Base-by-base conservation (phyloP, 2,113 vertebrate species). In the Seriola dumerili region DNA sequence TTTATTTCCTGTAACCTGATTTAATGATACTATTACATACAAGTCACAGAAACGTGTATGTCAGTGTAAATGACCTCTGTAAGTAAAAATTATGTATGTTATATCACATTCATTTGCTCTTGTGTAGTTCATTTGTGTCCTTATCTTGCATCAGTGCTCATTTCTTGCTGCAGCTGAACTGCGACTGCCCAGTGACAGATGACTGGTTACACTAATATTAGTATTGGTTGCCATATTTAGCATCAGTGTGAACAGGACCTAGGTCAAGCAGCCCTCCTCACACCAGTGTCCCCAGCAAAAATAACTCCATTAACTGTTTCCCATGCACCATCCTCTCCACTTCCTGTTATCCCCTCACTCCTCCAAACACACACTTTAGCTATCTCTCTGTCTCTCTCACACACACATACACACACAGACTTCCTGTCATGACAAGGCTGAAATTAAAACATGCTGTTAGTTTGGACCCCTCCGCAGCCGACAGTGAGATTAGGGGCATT, bases 361-460 rank as follows among this genome's bases (percentile, higher is more conserved):
- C 48, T 70, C 54, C 54, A 76, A 80, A 76, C 75, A 82, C 80
- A 73, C 66, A 70, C 57, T 23, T 36, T 59, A 23, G 59, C 16
- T 67, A 17, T 70, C 70, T 40, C 12, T 50, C 40, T 14, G 12
- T 38, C 61, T 65, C 36, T 48, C 10, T 44, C 23, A 64, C 36
- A 66, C 25, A 63, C 69, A 59, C 2, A 73, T 13, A 70, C 13
- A 78, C 68, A 81, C 1, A 84, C 63, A 83, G 63, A 90, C 85
- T 89, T 93, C 91, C 92, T 94, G 89, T 84, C 86, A 88, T 86
- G 91, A 92, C 91, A 85, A 52, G 83, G 65, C 80, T 86, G 78
- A 90, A 92, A 93, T 91, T 85, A 84, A 91, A 92, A 76, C 83
- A 87, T 14, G 34, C 57, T 88, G 81, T 82, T 74, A 76, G 87